Evolutionary conservation across 2,888 invertebrate genomes (phyloP).

Genomic region (Pandemis heparana): DNA sequence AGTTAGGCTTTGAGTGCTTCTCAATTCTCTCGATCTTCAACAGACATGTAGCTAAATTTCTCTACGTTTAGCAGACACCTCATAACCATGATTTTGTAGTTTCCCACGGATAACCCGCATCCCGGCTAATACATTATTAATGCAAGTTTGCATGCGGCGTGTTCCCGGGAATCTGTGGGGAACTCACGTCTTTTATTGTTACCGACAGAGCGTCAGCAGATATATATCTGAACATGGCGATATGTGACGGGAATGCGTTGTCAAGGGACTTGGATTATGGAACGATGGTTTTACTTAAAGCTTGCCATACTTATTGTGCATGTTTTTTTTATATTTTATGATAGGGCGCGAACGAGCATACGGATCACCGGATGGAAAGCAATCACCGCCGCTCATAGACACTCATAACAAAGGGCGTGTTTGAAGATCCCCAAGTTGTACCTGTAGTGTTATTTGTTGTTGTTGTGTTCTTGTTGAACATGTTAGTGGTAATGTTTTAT

Average conservation of each 20-base stretch:
- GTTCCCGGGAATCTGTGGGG: conserved; percentile 4
- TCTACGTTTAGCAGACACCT: not conserved
- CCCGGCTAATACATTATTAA: conserved; percentile 39
- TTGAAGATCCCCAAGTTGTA: no score
- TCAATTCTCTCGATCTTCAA: no score
- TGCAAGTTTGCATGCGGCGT: conserved; percentile 33
- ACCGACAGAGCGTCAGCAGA: not conserved
- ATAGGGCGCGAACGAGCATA: no score
- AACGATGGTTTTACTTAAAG: not conserved
- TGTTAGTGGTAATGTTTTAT: no score
- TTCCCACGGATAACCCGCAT: conserved; percentile 29
- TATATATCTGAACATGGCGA: not conserved
- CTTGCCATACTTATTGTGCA: no score
- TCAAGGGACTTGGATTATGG: not conserved
- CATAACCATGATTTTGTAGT: conserved; percentile 1
- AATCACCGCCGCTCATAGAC: no score
- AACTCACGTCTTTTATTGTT: conserved; percentile 15
- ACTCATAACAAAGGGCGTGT: no score
- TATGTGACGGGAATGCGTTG: not conserved
- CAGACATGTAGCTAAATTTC: not conserved
- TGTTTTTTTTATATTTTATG: no score
- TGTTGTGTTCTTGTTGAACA: no score
- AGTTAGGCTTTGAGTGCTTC: no score
- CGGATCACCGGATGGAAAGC: no score
- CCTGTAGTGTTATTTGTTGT: no score